Evolutionary conservation across 2,797 vertebrate species (phyloP).

Genomic region (Monodelphis domestica): DNA sequence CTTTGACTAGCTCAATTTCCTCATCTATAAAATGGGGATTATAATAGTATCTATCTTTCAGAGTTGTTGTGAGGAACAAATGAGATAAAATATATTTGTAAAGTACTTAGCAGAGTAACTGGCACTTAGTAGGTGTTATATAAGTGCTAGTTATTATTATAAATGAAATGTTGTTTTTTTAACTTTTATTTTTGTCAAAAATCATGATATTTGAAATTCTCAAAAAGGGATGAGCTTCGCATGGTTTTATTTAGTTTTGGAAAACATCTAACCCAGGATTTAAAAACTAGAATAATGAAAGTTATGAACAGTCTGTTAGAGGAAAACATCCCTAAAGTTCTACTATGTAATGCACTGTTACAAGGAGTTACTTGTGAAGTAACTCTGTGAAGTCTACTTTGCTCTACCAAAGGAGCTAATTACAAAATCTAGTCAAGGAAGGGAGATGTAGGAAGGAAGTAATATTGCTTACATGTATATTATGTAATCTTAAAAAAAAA

Average conservation of each 20-base stretch:
- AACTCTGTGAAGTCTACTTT: not conserved
- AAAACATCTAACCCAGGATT: not conserved
- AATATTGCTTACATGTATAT: not conserved
- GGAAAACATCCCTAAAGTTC: not conserved
- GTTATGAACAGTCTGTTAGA: not conserved
- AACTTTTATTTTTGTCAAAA: not conserved
- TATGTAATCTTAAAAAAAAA: not conserved
- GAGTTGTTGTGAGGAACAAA: not conserved
- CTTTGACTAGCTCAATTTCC: not conserved
- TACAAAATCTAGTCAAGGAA: not conserved
- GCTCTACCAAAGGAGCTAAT: not conserved
- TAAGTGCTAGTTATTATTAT: not conserved
- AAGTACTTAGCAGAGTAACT: not conserved
- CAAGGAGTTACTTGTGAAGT: not conserved
- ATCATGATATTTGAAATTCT: not conserved
- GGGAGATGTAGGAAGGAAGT: not conserved
- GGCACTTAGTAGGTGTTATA: not conserved
- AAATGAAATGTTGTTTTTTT: conserved; percentile 62
- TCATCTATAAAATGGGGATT: not conserved
- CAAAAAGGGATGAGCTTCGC: not conserved
- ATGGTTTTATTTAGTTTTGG: not conserved
- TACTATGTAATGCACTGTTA: not conserved
- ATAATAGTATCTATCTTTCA: not conserved
- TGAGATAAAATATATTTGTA: not conserved
- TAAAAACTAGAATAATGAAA: not conserved